A percentile compares a stretch with the other conserved stretches of the same genome.
These are phyloP conservation scores for Apotomis capreana DNA, from an alignment of 2,888 invertebrate genomes.

Conservation along the genomic window DNA sequence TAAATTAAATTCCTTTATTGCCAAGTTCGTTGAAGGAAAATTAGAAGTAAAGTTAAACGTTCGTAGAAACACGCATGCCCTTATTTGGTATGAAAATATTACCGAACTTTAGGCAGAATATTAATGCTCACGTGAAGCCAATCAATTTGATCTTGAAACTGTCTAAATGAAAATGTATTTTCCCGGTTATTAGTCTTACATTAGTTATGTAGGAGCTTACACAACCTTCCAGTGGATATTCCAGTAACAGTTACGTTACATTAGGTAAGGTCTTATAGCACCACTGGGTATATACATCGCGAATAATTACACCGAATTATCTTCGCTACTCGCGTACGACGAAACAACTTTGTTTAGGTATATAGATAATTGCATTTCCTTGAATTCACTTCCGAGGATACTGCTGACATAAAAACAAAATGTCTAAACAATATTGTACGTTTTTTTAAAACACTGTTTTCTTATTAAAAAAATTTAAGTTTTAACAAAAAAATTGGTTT, in stretches of 20 bases:
- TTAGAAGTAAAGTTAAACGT: no score
- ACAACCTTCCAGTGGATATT: constrained; percentile 49
- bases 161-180: constrained; percentile 17
- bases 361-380: constrained; percentile 1
- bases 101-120: no score
- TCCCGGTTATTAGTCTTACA: constrained; percentile 12
- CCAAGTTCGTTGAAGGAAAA: no score
- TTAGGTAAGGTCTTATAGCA: constrained; percentile 70
- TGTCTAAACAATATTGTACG: no score
- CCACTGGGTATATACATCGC: constrained; percentile 31
- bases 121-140: neutral
- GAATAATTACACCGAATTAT: constrained; percentile 31
- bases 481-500: no score
- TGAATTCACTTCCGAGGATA: constrained; percentile 14
- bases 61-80: no score
- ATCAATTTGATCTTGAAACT: constrained; percentile 18
- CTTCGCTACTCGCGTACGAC: constrained; percentile 16
- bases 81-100: no score
- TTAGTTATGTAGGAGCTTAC: constrained; percentile 36
- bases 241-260: constrained; percentile 62
- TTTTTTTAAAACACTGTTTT: no score
- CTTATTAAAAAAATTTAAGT: no score
- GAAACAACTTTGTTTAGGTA: neutral
- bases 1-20: no score
- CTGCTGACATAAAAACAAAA: neutral